A percentile compares a stretch with the other conserved stretches of the same genome.
Evolutionary conservation across 1,140 invertebrate species (phyloP).

Genomic region (Archivesica marissinica): DNA sequence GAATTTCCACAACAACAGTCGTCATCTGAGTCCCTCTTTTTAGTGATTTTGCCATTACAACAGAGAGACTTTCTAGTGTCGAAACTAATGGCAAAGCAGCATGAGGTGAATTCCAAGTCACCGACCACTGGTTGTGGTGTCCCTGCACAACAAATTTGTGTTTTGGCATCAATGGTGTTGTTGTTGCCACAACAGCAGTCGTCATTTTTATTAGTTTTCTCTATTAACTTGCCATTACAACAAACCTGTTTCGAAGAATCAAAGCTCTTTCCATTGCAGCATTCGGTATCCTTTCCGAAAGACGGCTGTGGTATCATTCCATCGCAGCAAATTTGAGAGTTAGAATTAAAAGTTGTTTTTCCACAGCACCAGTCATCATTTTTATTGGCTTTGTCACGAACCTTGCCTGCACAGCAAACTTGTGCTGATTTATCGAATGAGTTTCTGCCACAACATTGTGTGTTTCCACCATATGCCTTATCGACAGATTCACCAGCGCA

Average conservation of each 20-base stretch:
- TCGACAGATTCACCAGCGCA: slow-evolving; percentile 42
- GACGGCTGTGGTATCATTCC: slow-evolving; percentile 44
- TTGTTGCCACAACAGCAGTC: slow-evolving; percentile 60
- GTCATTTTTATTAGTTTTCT: slow-evolving; percentile 47
- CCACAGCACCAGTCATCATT: slow-evolving; percentile 56
- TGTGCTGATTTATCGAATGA: slow-evolving; percentile 32
- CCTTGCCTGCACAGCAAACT: slow-evolving; percentile 45
- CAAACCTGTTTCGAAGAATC: slow-evolving; percentile 50
- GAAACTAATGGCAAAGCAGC: slow-evolving; percentile 44
- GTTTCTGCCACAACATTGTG: slow-evolving; percentile 47
- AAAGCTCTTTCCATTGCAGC: slow-evolving; percentile 53
- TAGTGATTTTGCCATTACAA: slow-evolving; percentile 35
- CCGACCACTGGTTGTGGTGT: slow-evolving; percentile 45
- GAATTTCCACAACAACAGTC: slow-evolving; percentile 56
- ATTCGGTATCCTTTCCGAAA: slow-evolving; percentile 31
- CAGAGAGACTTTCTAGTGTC: slow-evolving; percentile 50
- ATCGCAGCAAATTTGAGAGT: slow-evolving; percentile 52
- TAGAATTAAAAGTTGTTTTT: slow-evolving; percentile 21
- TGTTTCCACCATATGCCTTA: slow-evolving; percentile 29
- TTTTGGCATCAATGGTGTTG: slow-evolving; percentile 27
- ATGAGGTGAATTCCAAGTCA: slow-evolving; percentile 48
- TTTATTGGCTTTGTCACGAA: slow-evolving; percentile 37
- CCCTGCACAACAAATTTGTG: slow-evolving; percentile 49
- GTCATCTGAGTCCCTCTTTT: slow-evolving; percentile 44
- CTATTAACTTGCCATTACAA: slow-evolving; percentile 30